Percentiles rank a stretch among this genome's conserved stretches.
Evolutionary conservation across 2,113 vertebrate genomes (phyloP).

Genomic region (Panthera leo): DNA sequence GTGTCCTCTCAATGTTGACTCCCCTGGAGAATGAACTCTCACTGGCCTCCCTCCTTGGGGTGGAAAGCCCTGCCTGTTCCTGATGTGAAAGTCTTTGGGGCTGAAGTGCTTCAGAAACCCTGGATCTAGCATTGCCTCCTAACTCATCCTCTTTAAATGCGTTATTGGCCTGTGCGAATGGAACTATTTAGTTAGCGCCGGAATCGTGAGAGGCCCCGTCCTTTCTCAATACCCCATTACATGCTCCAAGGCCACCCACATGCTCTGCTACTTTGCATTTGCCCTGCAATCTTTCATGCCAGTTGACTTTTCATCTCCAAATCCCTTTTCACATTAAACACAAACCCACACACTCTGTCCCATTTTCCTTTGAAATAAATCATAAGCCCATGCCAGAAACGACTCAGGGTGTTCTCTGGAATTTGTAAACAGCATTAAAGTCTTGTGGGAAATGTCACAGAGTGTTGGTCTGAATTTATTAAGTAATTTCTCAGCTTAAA

Average conservation of each 20-base stretch:
- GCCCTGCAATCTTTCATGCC: conserved; percentile 86
- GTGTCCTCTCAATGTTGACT: not conserved
- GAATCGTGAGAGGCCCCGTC: conserved; percentile 34
- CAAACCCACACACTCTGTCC: conserved; percentile 85
- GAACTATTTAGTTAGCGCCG: conserved; percentile 37
- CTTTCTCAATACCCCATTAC: conserved; percentile 76
- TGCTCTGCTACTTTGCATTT: conserved; percentile 75
- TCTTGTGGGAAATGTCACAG: conserved; percentile 85
- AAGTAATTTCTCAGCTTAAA: conserved; percentile 78
- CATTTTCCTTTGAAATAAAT: conserved; percentile 87
- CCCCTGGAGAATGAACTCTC: not conserved
- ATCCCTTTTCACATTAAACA: conserved; percentile 86
- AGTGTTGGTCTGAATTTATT: conserved; percentile 81
- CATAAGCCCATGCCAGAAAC: conserved; percentile 80
- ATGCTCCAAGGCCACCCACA: conserved; percentile 83
- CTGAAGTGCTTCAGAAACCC: not conserved
- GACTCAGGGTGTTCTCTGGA: conserved; percentile 83
- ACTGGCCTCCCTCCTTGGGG: not conserved
- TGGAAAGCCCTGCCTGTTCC: not conserved
- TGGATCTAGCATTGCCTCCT: not conserved
- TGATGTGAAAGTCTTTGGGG: not conserved
- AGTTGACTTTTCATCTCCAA: conserved; percentile 87
- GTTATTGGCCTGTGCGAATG: conserved; percentile 23
- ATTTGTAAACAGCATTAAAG: conserved; percentile 85
- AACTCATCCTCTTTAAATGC: not conserved